Evolutionary conservation across 2,888 invertebrate genomes (phyloP).

Genomic region (Dicyrtomina minuta): DNA sequence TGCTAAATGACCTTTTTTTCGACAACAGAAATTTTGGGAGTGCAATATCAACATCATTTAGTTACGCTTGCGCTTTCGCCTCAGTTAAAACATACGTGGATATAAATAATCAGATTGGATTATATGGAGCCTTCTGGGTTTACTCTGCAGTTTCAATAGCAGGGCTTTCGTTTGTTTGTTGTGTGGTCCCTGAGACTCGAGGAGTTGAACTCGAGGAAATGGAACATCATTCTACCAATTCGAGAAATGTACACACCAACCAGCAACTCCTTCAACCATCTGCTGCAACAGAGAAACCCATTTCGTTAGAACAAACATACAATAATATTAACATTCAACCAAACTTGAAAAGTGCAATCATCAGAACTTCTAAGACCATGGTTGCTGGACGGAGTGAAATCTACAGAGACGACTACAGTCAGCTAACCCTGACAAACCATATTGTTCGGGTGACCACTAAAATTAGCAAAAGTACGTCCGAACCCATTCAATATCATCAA

Average conservation of each 20-base stretch:
- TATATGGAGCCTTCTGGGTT: constrained; percentile 84
- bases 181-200: constrained; percentile 86
- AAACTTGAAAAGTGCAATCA: no score
- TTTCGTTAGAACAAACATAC: no score
- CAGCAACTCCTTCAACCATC: background rate
- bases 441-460: no score
- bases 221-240: constrained; percentile 53
- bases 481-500: no score
- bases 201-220: constrained; percentile 87
- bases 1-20: background rate
- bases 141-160: constrained; percentile 80
- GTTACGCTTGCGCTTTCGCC: constrained; percentile 81
- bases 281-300: no score
- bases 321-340: no score
- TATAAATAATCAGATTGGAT: constrained; percentile 72
- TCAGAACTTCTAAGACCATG: no score
- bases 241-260: background rate
- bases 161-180: constrained; percentile 81
- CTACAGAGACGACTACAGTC: no score
- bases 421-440: no score
- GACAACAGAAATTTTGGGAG: constrained; percentile 73
- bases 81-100: constrained; percentile 84
- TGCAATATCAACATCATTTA: constrained; percentile 83
- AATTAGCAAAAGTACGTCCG: no score
- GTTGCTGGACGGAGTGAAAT: no score